Percentiles rank a stretch among this genome's conserved stretches.
Evolutionary conservation across 2,113 vertebrate species (phyloP).

Genomic region (Sorex fumeus): DNA sequence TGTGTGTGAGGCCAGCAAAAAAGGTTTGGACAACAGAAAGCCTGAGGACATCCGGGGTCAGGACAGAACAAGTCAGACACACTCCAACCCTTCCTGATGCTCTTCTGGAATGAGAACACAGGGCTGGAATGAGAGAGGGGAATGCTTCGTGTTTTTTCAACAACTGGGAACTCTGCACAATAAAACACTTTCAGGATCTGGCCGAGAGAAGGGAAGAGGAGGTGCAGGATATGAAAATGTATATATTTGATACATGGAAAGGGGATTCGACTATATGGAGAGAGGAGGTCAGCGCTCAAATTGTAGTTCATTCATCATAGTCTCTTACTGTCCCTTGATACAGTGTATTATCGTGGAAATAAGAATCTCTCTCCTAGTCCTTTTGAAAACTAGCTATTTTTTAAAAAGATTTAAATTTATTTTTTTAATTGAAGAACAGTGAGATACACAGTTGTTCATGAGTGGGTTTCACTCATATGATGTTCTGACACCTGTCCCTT

Average conservation of each 20-base stretch:
- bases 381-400: background rate
- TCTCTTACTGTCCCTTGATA: background rate
- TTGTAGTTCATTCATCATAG: background rate
- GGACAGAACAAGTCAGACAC: background rate
- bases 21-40: background rate
- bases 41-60: background rate
- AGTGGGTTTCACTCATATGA: too few species aligned
- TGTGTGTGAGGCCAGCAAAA: background rate
- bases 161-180: background rate
- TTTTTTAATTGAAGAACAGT: too few species aligned
- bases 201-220: background rate
- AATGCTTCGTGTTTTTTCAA: background rate
- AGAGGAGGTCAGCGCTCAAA: background rate
- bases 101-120: background rate
- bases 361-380: background rate
- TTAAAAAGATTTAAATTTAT: too few species aligned
- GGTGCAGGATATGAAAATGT: background rate
- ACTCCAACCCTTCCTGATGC: fast-evolving
- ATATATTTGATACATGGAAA: background rate
- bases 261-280: background rate
- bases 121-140: background rate
- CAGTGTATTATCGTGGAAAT: background rate
- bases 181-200: background rate
- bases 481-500: too few species aligned
- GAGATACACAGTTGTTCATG: too few species aligned